Evolutionary conservation across 2,113 vertebrate genomes (phyloP), one percentile per base, ranked within the genome.

Genomic region (Actenoides lindsayi): DNA sequence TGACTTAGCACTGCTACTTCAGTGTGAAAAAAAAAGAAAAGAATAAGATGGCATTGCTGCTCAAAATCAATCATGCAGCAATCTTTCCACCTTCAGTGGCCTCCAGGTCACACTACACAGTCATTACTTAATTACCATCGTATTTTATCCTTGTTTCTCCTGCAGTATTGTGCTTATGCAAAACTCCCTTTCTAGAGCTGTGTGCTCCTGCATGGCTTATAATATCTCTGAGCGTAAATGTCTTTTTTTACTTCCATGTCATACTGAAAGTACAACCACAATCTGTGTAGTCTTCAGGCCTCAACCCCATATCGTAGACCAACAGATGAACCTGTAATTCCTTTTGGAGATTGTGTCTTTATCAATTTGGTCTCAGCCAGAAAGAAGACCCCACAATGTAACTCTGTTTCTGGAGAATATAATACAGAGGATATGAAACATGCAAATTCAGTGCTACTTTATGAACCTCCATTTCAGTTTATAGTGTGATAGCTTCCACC

Each of bases 301-400:
- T 68, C 71, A 46, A 25, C 1, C 10, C 30, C 10, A 13, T 1
- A 35, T 16, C 0, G 0, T 16, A 11, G 41, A 54, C 27, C 31
- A 67, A 59, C 25, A 89, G 51, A 28, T 28, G 39, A 90, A 77
- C 7, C 15, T 37, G 24, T 14, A 81, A 21, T 56, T 87, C 42
- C 41, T 42, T 42, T 13, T 16, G 9, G 18, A 54, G 56, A 64
- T 48, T 4, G 1, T 51, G 11, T 69, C 60, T 59, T 7, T 53
- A 63, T 46, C 46, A 53, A 0, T 41, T 83, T 80, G 28, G 9
- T 30, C 39, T 64, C 42, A 82, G 14, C 8, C 68, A 20, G 15
- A 89, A 27, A 63, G 21, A 76, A 63, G 16, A 79, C 14, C 5
- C 42, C 39, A 79, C 28, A 42, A 21, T 31, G 9, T 20, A 84